Conservation (phyloP, 2,797 vertebrate species). For the Chrosomus eos region DNA sequence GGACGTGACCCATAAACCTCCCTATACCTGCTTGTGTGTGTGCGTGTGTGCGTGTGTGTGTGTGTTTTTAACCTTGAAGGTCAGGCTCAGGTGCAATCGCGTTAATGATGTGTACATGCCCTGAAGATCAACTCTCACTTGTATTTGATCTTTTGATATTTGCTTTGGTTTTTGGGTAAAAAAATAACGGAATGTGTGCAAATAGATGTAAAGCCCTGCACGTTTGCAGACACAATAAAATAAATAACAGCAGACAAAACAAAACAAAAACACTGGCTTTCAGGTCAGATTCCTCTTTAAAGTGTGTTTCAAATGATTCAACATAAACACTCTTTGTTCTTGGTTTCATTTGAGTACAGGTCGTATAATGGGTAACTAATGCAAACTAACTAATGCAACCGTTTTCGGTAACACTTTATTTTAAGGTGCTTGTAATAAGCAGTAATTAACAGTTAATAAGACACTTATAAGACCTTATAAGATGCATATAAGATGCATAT, state of each 20-base stretch:
- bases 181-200: constrained; percentile 14
- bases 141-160: constrained; percentile 41
- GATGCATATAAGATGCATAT: too few relatives aligned
- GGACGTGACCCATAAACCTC: constrained; percentile 37
- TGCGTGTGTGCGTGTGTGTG: background rate
- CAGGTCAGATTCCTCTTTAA: background rate
- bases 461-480: too few relatives aligned
- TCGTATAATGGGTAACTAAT: background rate
- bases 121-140: constrained; percentile 30
- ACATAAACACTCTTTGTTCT: background rate
- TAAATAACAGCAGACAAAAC: constrained; percentile 1
- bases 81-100: constrained; percentile 2
- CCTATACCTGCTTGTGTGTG: background rate
- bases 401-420: too few relatives aligned
- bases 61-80: constrained; percentile 22
- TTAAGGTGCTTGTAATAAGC: too few relatives aligned
- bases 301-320: background rate
- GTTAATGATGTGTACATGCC: constrained; percentile 23
- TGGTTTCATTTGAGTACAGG: background rate
- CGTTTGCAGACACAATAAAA: constrained; percentile 19
- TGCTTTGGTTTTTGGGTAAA: constrained; percentile 41
- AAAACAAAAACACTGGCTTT: background rate
- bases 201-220: background rate
- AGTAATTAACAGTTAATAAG: too few relatives aligned
- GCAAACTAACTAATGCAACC: background rate